These are phyloP conservation scores for Bolinopsis microptera DNA, from an alignment of 37 sponge, comb jelly and placozoan genomes.

Conservation along the genomic window DNA sequence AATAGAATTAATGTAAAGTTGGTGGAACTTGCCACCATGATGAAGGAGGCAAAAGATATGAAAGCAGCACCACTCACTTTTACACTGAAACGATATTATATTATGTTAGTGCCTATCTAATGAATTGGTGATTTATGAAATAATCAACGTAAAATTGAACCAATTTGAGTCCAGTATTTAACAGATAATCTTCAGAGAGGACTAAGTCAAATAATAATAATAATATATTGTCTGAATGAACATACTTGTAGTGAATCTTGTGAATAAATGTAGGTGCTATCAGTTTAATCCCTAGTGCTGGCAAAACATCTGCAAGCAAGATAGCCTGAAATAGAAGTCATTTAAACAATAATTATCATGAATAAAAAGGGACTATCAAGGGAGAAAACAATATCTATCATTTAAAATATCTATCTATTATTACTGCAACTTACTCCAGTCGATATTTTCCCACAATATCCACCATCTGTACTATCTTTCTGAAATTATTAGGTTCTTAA, in stretches of 20 bases:
- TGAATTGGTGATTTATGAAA: neutral
- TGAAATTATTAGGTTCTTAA: neutral
- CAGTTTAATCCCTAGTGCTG: neutral
- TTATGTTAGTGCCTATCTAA: neutral
- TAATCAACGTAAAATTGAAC: too few species aligned
- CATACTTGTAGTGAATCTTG: slow-evolving; percentile 64
- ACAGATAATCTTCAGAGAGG: too few species aligned
- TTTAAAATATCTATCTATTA: too few species aligned
- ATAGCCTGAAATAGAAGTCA: slow-evolving; percentile 34
- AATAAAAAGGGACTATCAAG: too few species aligned
- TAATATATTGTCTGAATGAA: too few species aligned
- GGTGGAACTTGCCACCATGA: slow-evolving; percentile 7
- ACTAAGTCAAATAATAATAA: too few species aligned
- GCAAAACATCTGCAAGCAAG: slow-evolving; percentile 13
- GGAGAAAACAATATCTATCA: too few species aligned
- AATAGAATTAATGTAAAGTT: slow-evolving; percentile 27
- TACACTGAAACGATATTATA: slow-evolving; percentile 31
- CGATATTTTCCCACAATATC: neutral
- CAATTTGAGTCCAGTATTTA: too few species aligned
- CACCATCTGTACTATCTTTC: neutral
- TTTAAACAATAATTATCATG: neutral
- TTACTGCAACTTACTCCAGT: neutral
- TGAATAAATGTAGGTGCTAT: slow-evolving; percentile 40
- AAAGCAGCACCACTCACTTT: neutral
- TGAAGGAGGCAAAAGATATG: neutral